These are phyloP conservation scores for Selene dorsalis DNA, from an alignment of 2,797 vertebrate genomes.

Conservation along the genomic window DNA sequence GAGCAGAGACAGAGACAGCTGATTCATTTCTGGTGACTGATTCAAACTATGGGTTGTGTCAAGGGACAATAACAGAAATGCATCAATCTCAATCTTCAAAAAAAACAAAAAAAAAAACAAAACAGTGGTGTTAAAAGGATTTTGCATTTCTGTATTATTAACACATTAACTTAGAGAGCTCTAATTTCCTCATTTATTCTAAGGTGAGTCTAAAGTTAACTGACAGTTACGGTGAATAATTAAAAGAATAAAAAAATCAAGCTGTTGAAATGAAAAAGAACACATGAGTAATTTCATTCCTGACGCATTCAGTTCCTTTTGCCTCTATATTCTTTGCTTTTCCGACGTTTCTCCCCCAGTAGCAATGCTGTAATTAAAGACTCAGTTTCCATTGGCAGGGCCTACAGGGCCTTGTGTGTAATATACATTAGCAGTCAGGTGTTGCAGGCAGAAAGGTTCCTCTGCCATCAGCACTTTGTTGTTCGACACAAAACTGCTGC, in stretches of 20 bases:
- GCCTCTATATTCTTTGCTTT: slow-evolving; percentile 34
- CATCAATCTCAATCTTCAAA: too few species aligned
- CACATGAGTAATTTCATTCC: background rate
- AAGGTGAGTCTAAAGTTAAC: background rate
- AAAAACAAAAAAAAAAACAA: too few species aligned
- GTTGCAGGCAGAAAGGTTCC: slow-evolving; percentile 69
- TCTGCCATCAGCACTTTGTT: slow-evolving; percentile 76
- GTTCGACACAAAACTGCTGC: slow-evolving; percentile 69
- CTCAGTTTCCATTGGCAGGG: slow-evolving; percentile 63
- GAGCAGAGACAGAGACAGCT: too few species aligned
- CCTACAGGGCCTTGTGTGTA: slow-evolving; percentile 70
- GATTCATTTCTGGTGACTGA: too few species aligned
- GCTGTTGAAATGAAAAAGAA: background rate
- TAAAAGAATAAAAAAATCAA: background rate
- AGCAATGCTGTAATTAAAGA: slow-evolving; percentile 72
- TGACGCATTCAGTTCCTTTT: slow-evolving; percentile 16
- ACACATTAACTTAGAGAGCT: too few species aligned
- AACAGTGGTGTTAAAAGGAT: too few species aligned
- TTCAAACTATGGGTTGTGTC: too few species aligned
- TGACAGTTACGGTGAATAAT: background rate
- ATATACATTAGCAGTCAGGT: slow-evolving; percentile 72
- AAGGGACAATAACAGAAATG: too few species aligned
- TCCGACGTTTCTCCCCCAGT: slow-evolving; percentile 4
- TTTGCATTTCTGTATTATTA: too few species aligned
- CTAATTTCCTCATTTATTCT: background rate